A percentile compares a stretch with the other conserved stretches of the same genome.
phyloP scores from a whole-genome alignment of 2,113 vertebrate genomes.

The Vulpes vulpes region DNA sequence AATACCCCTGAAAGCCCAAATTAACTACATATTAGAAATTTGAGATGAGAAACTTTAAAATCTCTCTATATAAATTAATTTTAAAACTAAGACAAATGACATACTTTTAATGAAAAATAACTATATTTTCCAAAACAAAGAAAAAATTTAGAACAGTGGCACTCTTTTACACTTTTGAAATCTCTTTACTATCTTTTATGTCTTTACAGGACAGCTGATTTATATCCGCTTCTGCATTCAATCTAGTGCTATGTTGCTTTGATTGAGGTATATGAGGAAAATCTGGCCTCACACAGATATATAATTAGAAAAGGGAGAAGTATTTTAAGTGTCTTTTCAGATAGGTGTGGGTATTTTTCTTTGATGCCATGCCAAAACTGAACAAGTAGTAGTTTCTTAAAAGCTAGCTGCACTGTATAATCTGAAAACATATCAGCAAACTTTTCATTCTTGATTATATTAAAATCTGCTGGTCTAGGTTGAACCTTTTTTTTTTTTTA shows the following conservation, averaged over 20 bases:
- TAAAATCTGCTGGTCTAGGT: background rate
- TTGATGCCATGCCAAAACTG: background rate
- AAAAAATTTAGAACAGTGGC: background rate
- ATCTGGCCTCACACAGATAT: background rate
- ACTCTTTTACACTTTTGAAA: background rate
- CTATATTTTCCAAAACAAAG: background rate
- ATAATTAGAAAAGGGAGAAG: background rate
- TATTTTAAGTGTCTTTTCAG: background rate
- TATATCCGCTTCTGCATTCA: background rate
- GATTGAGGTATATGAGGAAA: background rate
- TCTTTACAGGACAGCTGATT: background rate
- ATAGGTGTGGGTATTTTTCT: background rate
- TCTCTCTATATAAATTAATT: background rate
- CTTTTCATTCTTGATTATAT: background rate
- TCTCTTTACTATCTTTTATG: background rate
- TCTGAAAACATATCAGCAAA: background rate
- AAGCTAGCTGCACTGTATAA: background rate
- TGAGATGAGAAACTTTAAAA: background rate
- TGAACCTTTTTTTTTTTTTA: too few relatives aligned
- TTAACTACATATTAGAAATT: background rate
- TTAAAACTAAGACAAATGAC: background rate
- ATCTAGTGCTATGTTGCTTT: background rate
- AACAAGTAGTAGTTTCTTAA: background rate
- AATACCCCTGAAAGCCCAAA: background rate
- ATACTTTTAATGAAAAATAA: background rate